Evolutionary conservation across 1,140 invertebrate genomes (phyloP), one percentile per base, ranked within the genome.

Genomic region (Zaprionus ornatus): DNA sequence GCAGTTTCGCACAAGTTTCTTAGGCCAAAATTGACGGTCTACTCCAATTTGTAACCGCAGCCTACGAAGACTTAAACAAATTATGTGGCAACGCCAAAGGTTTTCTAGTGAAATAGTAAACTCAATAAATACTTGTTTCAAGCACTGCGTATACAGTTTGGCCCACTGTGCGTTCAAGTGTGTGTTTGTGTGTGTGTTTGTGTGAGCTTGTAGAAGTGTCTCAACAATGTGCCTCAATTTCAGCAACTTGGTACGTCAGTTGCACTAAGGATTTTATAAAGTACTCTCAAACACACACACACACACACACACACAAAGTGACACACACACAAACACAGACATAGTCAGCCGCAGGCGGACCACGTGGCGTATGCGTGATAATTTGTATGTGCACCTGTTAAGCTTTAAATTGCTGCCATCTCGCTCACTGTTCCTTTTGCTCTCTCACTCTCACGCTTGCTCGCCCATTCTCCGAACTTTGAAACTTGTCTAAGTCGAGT

Each of bases 311-410:
- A 50, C 17, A 48, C 6, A 3, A 10, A 4, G 40, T 9, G 2
- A 45, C 57, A 17, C n/a, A 27, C 15, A 60, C 35, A 37, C n/a
- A 27, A 23, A n/a, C 23, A 15, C 59, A 29, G 23, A 55, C 23
- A 55, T 0, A 7, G 45, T 19, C 3, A 19, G 21, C 21, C 35
- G 35, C 10, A 42, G n/a, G 23, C 35, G 50, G 12, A 29, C 21
- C 32, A 50, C 45, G 45, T 50, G 42, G 19, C 61, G 61, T 63
- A 63, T 63, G 29, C 61, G 61, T 63, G 61, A 29, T 50, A 63
- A 66, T 66, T 29, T 66, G 40, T 23, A 10, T 60, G 23, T 69
- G 66, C 57, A 69, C 57, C 66, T 69, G 66, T 35, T 69, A 27
- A 27, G 57, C 29, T 61, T 61, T 17, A 61, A 52, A 37, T 27